These are phyloP conservation scores for Saccostrea glomerata DNA, from an alignment of 1,140 invertebrate genomes.

Conservation along the genomic window DNA sequence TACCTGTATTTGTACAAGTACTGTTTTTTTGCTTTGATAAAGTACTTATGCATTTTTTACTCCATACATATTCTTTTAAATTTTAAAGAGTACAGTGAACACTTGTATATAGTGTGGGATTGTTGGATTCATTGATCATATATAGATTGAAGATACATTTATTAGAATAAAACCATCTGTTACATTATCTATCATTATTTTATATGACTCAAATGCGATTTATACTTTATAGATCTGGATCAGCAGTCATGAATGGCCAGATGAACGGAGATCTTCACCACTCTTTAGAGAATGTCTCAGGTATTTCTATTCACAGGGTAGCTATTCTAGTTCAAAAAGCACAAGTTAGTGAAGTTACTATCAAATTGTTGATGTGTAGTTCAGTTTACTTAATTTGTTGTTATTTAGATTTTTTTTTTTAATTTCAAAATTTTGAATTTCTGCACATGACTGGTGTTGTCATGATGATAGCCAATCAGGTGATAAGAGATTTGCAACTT, in stretches of 20 bases:
- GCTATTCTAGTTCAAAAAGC: not conserved
- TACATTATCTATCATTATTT: not conserved
- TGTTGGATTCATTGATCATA: not conserved
- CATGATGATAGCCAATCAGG: not conserved
- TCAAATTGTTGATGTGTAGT: not conserved
- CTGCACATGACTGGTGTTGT: not conserved
- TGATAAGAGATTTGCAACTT: not conserved
- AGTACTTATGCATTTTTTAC: not conserved
- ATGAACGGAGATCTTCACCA: slow-evolving; percentile 65
- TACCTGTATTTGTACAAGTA: not conserved
- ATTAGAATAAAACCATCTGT: slow-evolving; percentile 1
- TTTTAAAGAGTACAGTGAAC: too few species aligned
- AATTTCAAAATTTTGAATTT: not conserved
- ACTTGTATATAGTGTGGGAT: not conserved
- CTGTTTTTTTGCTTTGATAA: not conserved
- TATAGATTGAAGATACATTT: slow-evolving; percentile 27
- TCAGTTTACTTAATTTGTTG: not conserved
- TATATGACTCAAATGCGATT: not conserved
- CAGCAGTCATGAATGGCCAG: slow-evolving; percentile 56
- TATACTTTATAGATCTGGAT: slow-evolving; percentile 51
- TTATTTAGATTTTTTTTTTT: not conserved
- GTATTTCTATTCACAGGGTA: slow-evolving; percentile 25
- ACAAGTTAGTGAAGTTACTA: slow-evolving; percentile 10
- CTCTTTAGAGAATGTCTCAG: slow-evolving; percentile 46
- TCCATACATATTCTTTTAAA: too few species aligned